Conservation (phyloP, 2,113 vertebrate genomes). For the Cheilinus undulatus region DNA sequence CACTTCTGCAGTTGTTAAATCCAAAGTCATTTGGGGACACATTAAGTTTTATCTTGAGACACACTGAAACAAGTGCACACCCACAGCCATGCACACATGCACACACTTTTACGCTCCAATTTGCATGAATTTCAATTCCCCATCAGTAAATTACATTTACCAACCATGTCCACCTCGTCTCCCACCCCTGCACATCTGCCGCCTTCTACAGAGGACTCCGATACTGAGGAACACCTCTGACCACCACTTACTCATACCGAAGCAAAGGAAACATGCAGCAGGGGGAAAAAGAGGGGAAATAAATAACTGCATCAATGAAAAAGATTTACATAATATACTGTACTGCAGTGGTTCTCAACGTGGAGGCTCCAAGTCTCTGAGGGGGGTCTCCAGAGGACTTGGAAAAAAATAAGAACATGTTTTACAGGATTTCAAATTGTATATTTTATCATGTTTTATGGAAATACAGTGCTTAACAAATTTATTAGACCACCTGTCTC, state of each 20-base stretch:
- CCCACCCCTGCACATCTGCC: constrained; percentile 13
- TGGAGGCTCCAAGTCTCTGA: too few species aligned
- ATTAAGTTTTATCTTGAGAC: constrained; percentile 47
- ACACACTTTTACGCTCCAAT: neutral
- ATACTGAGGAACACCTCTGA: constrained; percentile 7
- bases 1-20: constrained; percentile 61
- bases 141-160: constrained; percentile 55
- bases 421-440: too few species aligned
- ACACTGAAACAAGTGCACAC: constrained; percentile 24
- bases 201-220: neutral
- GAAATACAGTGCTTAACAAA: too few species aligned
- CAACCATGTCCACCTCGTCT: constrained; percentile 26
- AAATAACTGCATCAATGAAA: neutral
- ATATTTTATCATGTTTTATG: too few species aligned
- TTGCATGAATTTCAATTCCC: constrained; percentile 39
- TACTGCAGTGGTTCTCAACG: neutral
- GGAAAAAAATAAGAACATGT: too few species aligned
- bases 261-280: neutral
- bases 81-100: neutral
- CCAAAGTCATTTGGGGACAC: constrained; percentile 53
- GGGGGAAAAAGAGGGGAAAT: neutral
- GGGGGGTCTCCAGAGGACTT: too few species aligned
- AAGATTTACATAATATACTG: neutral
- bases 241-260: constrained; percentile 17
- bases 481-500: too few species aligned